These are phyloP conservation scores for Gonocerus acuteangulatus DNA, from an alignment of 2,888 invertebrate species.

Conservation along the genomic window DNA sequence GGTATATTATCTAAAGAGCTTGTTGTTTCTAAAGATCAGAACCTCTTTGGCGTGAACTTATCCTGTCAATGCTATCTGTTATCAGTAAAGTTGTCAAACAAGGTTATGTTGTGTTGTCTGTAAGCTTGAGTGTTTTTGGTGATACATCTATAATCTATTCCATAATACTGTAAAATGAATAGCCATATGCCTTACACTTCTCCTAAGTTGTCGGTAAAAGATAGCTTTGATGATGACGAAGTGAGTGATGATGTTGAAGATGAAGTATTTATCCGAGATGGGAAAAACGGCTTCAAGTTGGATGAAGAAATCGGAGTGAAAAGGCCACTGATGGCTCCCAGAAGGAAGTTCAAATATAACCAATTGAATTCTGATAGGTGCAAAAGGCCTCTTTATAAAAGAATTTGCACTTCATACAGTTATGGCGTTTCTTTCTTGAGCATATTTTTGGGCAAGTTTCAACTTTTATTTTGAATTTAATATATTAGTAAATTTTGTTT, in stretches of 20 bases:
- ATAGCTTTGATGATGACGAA: slow-evolving; percentile 61
- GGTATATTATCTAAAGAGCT: no score
- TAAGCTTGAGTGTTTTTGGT: no score
- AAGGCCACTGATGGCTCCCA: slow-evolving; percentile 64
- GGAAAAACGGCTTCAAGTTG: slow-evolving; percentile 55
- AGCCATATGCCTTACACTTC: not conserved
- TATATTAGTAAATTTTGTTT: no score
- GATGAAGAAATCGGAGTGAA: slow-evolving; percentile 62
- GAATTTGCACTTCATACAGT: slow-evolving; percentile 56
- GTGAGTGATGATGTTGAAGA: slow-evolving; percentile 67
- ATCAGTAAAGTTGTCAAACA: no score
- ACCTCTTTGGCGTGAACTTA: no score
- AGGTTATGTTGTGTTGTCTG: no score
- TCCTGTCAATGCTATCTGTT: no score
- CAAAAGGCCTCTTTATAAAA: slow-evolving; percentile 29
- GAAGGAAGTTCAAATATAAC: slow-evolving; percentile 52
- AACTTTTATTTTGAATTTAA: not conserved
- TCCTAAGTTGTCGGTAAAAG: slow-evolving; percentile 55
- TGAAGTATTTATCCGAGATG: slow-evolving; percentile 68
- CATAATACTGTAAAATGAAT: not conserved
- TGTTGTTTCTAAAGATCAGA: no score
- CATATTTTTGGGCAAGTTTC: slow-evolving; percentile 50
- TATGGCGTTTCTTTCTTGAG: slow-evolving; percentile 56
- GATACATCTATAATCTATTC: no score
- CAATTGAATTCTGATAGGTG: slow-evolving; percentile 30